Base-by-base conservation (phyloP, 2,797 vertebrate species). In the Chaenodraco wilsoni region DNA sequence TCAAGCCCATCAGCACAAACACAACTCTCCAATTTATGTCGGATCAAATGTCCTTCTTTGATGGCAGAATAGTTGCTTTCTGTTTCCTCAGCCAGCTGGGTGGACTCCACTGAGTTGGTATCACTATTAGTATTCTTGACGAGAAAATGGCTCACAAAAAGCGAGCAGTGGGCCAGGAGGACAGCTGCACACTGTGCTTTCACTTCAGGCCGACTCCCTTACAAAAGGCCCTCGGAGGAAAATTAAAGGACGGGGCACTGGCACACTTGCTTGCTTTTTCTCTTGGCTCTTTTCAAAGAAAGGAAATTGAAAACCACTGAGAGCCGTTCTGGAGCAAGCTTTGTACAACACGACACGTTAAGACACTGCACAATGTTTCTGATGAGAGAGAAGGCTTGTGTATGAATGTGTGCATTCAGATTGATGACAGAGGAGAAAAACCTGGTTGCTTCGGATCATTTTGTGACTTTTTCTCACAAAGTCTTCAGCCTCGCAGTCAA, bases 151-250 rank as follows among this genome's bases (percentile, higher is more conserved):
- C 86, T 82, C 76, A 91, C 88, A 92, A 84, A 92, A 87, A 90
- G 84, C 62, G 17, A 88, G 89, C 73, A 87, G 79, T 55, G 77
- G 84, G 80, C 88, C 86, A 88, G 91, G 70, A 71, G 87, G 90
- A 88, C 93, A 93, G 93, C 93, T 93, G 93, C 91, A 86, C 88
- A 88, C 87, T 92, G 88, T 82, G 91, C 89, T 90, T 92, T 91
- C 90, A 90, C 89, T 90, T 86, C 70, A 76, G 76, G 85, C 84
- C 82, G 33, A 82, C 86, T 83, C 76, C 79, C 84, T 84, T 43
- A 90, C 88, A 91, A 91, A 93, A 80, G 79, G 72, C 84, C 33
- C 79, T 80, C 69, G 21, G 82, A 72, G 86, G 74, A 79, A 90
- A 88, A 92, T 92, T 90, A 92, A 93, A 93, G 90, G 88, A 91